Percentiles rank a stretch among this genome's conserved stretches.
Evolutionary conservation across 1,140 invertebrate genomes (phyloP).

Genomic region (Platyura marginata): DNA sequence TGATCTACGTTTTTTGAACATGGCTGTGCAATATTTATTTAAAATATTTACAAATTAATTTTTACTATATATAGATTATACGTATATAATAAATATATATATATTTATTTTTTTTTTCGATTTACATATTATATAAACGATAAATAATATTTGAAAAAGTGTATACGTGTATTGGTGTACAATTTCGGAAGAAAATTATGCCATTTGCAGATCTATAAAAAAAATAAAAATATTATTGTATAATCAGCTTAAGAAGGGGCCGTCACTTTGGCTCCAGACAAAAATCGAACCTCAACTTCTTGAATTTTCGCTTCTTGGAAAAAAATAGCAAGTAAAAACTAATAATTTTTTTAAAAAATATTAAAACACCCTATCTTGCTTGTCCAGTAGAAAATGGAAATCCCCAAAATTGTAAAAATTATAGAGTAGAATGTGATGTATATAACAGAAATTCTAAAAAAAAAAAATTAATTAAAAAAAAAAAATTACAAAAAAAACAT

Average conservation of each 20-base stretch:
- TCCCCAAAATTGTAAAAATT: no score
- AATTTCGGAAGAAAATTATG: no score
- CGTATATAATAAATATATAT: background rate
- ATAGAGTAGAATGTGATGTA: no score
- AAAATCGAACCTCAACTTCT: slow-evolving; percentile 93
- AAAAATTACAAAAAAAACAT: slow-evolving; percentile 14
- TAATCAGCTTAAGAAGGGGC: slow-evolving; percentile 12
- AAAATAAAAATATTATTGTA: background rate
- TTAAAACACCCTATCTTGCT: no score
- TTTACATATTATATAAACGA: no score
- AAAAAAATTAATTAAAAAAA: slow-evolving; percentile 17
- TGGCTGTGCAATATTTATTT: no score
- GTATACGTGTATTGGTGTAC: no score
- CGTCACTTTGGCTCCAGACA: slow-evolving; percentile 44
- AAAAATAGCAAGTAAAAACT: no score
- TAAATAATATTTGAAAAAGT: no score
- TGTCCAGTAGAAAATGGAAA: no score
- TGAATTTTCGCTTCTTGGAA: slow-evolving; percentile 23
- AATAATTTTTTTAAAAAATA: no score
- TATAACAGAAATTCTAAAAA: slow-evolving; percentile 24
- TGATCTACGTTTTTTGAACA: slow-evolving; percentile 78
- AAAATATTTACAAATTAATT: background rate
- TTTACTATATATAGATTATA: background rate
- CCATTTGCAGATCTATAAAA: background rate
- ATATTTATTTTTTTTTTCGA: no score